These are phyloP conservation scores for Bellardia bayeri DNA, from an alignment of 2,888 invertebrate species.

Conservation along the genomic window DNA sequence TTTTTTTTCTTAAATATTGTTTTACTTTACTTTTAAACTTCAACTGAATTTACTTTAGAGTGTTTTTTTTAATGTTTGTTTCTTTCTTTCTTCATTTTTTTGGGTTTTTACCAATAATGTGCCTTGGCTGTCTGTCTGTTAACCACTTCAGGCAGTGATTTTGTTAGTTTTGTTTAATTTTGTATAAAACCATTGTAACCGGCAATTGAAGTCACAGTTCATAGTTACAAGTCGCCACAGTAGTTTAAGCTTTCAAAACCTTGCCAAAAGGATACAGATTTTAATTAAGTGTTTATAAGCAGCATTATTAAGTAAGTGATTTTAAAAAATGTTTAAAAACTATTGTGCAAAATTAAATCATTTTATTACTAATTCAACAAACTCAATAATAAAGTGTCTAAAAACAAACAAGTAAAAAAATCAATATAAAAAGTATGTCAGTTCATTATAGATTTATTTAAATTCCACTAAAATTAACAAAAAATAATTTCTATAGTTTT, in stretches of 20 bases:
- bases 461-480: too few species aligned
- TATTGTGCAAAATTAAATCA: background rate
- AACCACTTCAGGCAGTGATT: constrained; percentile 56
- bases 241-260: constrained; percentile 64
- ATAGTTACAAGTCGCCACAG: constrained; percentile 76
- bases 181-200: constrained; percentile 81
- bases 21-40: constrained; percentile 73
- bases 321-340: background rate
- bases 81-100: constrained; percentile 46
- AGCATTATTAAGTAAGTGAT: constrained; percentile 79
- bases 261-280: constrained; percentile 60
- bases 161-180: constrained; percentile 75
- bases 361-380: background rate
- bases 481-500: too few species aligned
- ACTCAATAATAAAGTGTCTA: background rate
- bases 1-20: constrained; percentile 58
- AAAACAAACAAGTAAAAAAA: background rate
- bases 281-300: constrained; percentile 77
- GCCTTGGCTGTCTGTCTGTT: constrained; percentile 16
- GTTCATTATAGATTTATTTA: background rate
- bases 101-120: constrained; percentile 68
- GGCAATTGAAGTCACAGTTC: constrained; percentile 79
- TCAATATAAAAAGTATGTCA: background rate
- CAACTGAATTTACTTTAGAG: constrained; percentile 45
- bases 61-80: constrained; percentile 40